Base-by-base conservation (phyloP, 2,888 invertebrate genomes). In the Pristionchus japonicus region DNA sequence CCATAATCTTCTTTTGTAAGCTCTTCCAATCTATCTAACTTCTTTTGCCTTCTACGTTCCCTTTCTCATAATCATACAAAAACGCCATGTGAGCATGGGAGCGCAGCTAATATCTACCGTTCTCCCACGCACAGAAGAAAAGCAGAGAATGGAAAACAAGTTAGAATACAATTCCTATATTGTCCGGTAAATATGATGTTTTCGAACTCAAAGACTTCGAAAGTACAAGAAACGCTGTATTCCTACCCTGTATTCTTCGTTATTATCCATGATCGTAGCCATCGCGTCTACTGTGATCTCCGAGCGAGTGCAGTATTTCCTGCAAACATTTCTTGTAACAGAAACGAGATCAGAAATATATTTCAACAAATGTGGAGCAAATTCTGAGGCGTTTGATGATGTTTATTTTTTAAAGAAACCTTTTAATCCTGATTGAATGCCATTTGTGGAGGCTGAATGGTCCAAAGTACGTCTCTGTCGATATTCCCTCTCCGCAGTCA, bases 401-500 rank as follows among this genome's bases (percentile, higher is more conserved):
- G n/a, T n/a, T n/a, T n/a, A n/a, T 9, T 47, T 13, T 57, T 57
- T 27, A 27, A 27, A 61, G 89, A 86, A 11, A 86, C 85, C 92
- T 77, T 82, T 89, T 88, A 4, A 92, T 89, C 27, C 89, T 87
- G 6, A 92, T 88, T 40, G 91, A 89, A 67, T 92, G 92, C 92
- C 92, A 92, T 52, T 90, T 89, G 64, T 89, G 89, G n/a, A 89
- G 67, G 11, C 80, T 89, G 83, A 92, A 92, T 40, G 91, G 90
- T 67, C 92, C 92, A 40, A 90, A 89, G 87, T 91, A 92, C 87
- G 91, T 89, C 52, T 92, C 92, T 80, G 91, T 91, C 47, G 90
- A 90, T 2, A 91, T 90, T 70, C 92, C 92, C 82, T 92, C 92
- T 37, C 92, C 92, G 82, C 92, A 92, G 64, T 92, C 91, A 52